Evolutionary conservation across 2,113 vertebrate species (phyloP).

Genomic region (Trinectes maculatus): DNA sequence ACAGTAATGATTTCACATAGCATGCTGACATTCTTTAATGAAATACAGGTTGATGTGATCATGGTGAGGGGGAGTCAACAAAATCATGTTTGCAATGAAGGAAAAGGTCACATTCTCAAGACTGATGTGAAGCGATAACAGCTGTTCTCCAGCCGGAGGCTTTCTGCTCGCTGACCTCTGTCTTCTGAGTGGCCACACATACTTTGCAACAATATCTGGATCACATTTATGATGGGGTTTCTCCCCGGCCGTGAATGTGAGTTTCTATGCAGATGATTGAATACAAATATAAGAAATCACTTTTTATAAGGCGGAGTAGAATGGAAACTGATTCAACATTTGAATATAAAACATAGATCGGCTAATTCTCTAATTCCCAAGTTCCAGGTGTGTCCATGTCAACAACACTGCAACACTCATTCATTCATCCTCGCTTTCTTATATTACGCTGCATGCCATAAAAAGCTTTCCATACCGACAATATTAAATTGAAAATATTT

Average conservation of each 20-base stretch:
- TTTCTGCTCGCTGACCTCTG: constrained; percentile 23
- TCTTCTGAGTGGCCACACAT: constrained; percentile 9
- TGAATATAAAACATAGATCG: constrained; percentile 54
- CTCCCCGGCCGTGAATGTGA: constrained; percentile 20
- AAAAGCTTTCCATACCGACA: constrained; percentile 40
- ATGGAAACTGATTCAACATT: constrained; percentile 37
- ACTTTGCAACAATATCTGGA: constrained; percentile 18
- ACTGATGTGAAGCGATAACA: constrained; percentile 33
- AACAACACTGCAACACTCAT: constrained; percentile 19
- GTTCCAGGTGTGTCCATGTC: constrained; percentile 52
- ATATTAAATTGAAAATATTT: constrained; percentile 49
- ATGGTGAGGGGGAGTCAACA: constrained; percentile 29
- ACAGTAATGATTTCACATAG: constrained; percentile 5
- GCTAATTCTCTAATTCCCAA: constrained; percentile 42
- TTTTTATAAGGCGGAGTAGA: constrained; percentile 6
- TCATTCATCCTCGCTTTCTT: neutral
- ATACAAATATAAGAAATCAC: constrained; percentile 45
- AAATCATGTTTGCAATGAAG: constrained; percentile 13
- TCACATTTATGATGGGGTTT: constrained; percentile 20
- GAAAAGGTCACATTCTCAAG: constrained; percentile 56
- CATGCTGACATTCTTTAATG: constrained; percentile 1
- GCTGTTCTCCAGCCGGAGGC: constrained; percentile 20
- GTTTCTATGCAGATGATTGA: constrained; percentile 45
- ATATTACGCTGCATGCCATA: constrained; percentile 17
- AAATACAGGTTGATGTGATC: neutral